phyloP scores from a whole-genome alignment of 2,888 invertebrate species.

The Andrena hattorfiana region DNA sequence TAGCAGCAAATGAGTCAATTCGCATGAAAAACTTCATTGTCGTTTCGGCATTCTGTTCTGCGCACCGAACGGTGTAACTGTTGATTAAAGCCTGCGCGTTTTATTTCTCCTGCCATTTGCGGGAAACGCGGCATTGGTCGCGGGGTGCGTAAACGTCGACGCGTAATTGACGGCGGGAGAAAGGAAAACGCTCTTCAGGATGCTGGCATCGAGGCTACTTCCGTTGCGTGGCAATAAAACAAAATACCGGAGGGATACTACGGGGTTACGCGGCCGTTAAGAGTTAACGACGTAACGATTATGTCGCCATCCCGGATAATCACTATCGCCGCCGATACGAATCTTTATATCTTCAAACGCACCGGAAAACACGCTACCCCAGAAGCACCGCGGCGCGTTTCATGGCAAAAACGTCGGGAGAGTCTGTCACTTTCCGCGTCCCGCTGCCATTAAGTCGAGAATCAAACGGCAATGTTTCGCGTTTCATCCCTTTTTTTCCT shows the following conservation, averaged over 20 bases:
- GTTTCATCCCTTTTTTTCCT: background rate
- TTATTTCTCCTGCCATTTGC: background rate
- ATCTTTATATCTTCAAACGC: constrained; percentile 81
- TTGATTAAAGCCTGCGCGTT: background rate
- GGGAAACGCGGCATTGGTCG: constrained; percentile 41
- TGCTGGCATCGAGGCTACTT: constrained; percentile 58
- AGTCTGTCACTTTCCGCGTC: constrained; percentile 23
- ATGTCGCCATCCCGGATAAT: constrained; percentile 82
- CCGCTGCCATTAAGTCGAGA: background rate
- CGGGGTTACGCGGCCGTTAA: constrained; percentile 78
- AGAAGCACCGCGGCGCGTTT: background rate
- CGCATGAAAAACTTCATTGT: background rate
- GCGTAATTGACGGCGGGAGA: constrained; percentile 48
- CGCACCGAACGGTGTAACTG: background rate
- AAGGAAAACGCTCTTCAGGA: constrained; percentile 51
- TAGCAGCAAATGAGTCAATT: constrained; percentile 18
- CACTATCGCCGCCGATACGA: constrained; percentile 81
- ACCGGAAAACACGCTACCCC: constrained; percentile 67
- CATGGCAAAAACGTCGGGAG: constrained; percentile 10
- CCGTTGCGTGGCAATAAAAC: constrained; percentile 69
- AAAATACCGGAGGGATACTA: constrained; percentile 59
- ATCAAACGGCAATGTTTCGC: background rate
- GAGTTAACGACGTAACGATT: constrained; percentile 83
- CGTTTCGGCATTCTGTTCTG: background rate
- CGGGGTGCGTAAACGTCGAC: constrained; percentile 29